Evolutionary conservation across 2,113 vertebrate genomes (phyloP).

Genomic region (Lepus americanus): DNA sequence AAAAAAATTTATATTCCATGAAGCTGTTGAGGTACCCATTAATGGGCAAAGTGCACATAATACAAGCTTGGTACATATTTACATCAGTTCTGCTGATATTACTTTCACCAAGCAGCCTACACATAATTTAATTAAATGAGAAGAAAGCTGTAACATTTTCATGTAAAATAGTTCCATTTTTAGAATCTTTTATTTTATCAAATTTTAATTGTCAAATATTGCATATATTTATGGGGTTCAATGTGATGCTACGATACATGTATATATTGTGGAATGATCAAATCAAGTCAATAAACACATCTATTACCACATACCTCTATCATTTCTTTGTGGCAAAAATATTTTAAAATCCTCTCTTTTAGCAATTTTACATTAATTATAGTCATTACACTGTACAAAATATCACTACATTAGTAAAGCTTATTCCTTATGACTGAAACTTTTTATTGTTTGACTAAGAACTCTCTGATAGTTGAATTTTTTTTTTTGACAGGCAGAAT

Average conservation of each 20-base stretch:
- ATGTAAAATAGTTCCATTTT: conserved; percentile 47
- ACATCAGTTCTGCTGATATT: conserved; percentile 12
- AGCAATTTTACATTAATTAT: neutral
- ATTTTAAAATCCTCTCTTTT: neutral
- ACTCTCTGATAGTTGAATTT: conserved; percentile 21
- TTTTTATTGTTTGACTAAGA: neutral
- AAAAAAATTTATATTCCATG: too few species aligned
- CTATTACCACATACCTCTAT: neutral
- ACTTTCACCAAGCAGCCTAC: neutral
- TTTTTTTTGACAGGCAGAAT: neutral
- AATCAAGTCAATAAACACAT: neutral
- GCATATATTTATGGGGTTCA: neutral
- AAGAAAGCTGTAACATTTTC: neutral
- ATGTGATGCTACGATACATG: neutral
- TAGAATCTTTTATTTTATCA: neutral
- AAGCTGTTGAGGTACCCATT: too few species aligned
- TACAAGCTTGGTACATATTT: neutral
- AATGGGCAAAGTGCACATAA: neutral
- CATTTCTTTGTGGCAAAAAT: neutral
- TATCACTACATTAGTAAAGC: neutral
- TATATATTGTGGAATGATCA: neutral
- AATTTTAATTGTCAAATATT: neutral
- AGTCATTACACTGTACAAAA: neutral
- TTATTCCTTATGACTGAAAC: neutral
- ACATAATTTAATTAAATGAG: conserved; percentile 18